Evolutionary conservation across 2,797 vertebrate genomes (phyloP), one percentile per base, ranked within the genome.

Genomic region (Ammospiza maritima): DNA sequence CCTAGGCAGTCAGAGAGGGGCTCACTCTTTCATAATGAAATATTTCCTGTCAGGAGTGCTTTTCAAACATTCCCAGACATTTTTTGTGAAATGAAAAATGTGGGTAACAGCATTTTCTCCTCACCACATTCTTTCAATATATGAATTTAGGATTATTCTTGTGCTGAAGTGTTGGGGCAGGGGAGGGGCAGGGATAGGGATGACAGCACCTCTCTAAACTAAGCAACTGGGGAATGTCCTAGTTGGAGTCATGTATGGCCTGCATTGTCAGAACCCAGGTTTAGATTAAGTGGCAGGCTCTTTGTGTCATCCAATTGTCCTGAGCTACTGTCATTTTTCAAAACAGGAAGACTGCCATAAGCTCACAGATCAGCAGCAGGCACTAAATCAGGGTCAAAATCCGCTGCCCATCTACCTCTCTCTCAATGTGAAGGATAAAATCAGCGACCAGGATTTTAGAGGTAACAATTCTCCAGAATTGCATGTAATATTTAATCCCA

Each of bases 381-480:
- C 98, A 64, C 61, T 98, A 91, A 96, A 79, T 42, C 94, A 47
- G 17, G 98, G 98, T 70, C 98, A 98, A 96, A 98, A 98, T 72
- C 98, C 98, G 27, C 88, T 98, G 84, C 98, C 98, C 48, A 97
- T 98, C 96, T 98, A 98, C 92, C 97, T 98, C 79, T 97, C 97
- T 79, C 97, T 98, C 90, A 98, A 97, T 88, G 98, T 98, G 85
- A 98, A 98, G 88, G 97, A 98, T 58, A 97, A 97, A 86, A 93
- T 97, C 93, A 98, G 98, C 90, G 98, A 98, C 88, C 88, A 96
- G 92, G 98, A 98, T 87, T 98, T 98, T 88, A 98, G 98, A 98
- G 98, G 98, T 98, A 98, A 98, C 65, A 71, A 62, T 56, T 72
- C 21, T 83, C 32, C 47, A 85, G 47, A 93, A 53, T 2, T 89